Conservation (phyloP, 2,113 vertebrate species). For the Polypterus bichir region DNA sequence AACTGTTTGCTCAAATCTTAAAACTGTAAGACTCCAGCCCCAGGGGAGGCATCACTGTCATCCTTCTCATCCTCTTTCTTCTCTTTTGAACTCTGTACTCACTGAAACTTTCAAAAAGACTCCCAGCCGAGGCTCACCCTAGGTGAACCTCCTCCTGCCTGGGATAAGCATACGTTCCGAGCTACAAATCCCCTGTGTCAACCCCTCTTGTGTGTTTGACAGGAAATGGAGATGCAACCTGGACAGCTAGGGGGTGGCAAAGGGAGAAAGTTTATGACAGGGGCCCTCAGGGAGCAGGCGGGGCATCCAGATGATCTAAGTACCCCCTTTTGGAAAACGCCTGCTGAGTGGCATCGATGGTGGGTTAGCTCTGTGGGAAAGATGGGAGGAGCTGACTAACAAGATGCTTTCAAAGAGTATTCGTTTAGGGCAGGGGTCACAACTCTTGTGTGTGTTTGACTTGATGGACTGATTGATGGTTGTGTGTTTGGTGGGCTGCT, state of each 20-base stretch:
- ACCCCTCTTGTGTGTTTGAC: conserved; percentile 25
- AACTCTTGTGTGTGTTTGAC: no score
- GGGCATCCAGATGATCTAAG: no score
- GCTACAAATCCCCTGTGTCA: conserved; percentile 39
- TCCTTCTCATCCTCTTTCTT: neutral
- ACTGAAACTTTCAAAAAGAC: conserved; percentile 35
- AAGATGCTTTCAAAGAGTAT: no score
- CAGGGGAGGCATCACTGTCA: neutral
- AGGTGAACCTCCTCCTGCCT: conserved; percentile 1
- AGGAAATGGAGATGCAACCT: conserved; percentile 16
- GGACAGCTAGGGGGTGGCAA: no score
- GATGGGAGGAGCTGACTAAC: no score
- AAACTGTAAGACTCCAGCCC: neutral
- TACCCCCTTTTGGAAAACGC: no score
- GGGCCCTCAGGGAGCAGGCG: no score
- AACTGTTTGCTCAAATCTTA: no score
- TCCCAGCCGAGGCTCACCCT: neutral
- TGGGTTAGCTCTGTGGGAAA: no score
- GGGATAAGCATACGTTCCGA: conserved; percentile 28
- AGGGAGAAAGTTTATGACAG: neutral
- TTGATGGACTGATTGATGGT: neutral
- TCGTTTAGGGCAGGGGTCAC: no score
- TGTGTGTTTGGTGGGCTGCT: conserved; percentile 18
- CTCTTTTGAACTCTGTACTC: conserved; percentile 37
- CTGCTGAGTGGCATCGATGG: no score